Evolutionary conservation across 2,797 vertebrate genomes (phyloP), one percentile per base, ranked within the genome.

Genomic region (Aulostomus chinensis): DNA sequence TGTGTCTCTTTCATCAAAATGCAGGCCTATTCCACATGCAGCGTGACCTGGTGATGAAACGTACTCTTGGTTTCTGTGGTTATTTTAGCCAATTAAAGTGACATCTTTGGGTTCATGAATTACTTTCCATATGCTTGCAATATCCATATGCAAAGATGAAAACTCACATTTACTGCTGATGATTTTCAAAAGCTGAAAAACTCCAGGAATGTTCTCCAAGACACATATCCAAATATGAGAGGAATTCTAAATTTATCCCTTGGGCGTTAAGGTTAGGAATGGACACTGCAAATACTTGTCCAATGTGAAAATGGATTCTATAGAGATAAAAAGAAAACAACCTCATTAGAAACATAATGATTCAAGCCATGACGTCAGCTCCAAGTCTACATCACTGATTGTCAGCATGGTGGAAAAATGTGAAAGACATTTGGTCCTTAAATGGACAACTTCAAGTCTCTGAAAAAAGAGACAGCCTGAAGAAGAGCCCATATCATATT

Each of bases 231-330:
- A 74, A 61, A 68, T 48, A 40, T 15, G 37, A 9, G 4, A 60
- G 47, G 48, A 71, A 66, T 72, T 54, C 57, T 21, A 54, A 28
- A 42, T 20, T 30, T 43, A 48, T 73, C 53, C 58, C 60, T 46
- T 1, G 1, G 22, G 43, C 30, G 14, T 36, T 35, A 13, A 54
- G 46, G 43, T 58, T 50, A 48, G n/a, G 10, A 68, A 46, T 55
- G 30, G 17, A 74, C 49, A 39, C 45, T 48, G 17, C 22, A 65
- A 60, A 68, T 36, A 63, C 60, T 52, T 56, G 14, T n/a, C 17
- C 47, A 68, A 62, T 50, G 15, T 30, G 26, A 47, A 42, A 9
- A 58, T 25, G 13, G 24, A 65, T 36, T 38, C 21, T 2, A 47
- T 32, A 55, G 56, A 25, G 29, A 56, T 22, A 17, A 24, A 50